Conservation (phyloP, 2,888 invertebrate genomes). For the Zelleria hepariella region DNA sequence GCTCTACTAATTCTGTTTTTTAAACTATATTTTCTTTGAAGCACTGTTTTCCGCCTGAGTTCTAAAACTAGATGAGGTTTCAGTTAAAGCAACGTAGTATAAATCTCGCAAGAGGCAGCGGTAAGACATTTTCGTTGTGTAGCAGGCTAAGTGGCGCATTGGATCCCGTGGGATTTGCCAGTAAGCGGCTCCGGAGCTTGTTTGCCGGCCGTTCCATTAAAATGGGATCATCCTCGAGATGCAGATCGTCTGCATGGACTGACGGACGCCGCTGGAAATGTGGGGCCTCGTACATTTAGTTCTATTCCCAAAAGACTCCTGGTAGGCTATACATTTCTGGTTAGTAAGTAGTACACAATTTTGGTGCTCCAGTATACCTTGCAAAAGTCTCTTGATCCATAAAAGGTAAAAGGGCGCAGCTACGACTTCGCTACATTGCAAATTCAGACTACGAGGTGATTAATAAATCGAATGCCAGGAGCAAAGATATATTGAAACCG, state of each 20-base stretch:
- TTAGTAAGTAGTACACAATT: conserved; percentile 9
- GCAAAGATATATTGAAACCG: conserved; percentile 34
- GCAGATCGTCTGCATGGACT: conserved; percentile 45
- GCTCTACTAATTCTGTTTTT: neutral
- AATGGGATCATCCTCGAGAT: conserved; percentile 66
- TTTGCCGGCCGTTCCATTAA: conserved; percentile 72
- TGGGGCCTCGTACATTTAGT: neutral
- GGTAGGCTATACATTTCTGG: neutral
- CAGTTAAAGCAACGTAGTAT: neutral
- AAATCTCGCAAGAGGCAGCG: conserved; percentile 1
- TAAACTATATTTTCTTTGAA: neutral
- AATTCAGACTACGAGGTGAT: neutral
- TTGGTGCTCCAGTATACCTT: neutral
- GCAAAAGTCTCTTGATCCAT: neutral
- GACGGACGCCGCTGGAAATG: conserved; percentile 1
- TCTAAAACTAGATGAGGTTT: neutral
- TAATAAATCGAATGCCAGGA: conserved; percentile 2
- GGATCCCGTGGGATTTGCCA: conserved; percentile 63
- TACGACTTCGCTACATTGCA: neutral
- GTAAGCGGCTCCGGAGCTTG: conserved; percentile 66
- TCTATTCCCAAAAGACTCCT: neutral
- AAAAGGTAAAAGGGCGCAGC: neutral
- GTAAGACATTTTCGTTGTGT: conserved; percentile 5
- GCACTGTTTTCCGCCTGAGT: neutral
- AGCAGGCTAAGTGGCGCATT: conserved; percentile 56